Base-by-base conservation (phyloP, 2,797 vertebrate species). In the Danio jaintianensis region DNA sequence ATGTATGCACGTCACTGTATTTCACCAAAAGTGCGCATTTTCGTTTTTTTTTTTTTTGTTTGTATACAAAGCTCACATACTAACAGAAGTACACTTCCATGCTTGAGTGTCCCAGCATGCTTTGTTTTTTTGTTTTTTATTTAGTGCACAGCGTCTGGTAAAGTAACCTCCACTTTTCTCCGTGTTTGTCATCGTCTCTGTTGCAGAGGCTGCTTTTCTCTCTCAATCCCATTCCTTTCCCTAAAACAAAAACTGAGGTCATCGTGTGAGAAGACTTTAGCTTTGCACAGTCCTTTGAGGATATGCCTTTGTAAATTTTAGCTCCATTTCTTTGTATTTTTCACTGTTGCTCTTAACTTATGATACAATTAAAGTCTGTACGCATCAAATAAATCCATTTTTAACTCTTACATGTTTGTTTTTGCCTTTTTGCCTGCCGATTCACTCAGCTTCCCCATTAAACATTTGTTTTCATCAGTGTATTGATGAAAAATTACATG, bases 301-400 rank as follows among this genome's bases (percentile, higher is more conserved):
- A 62, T 77, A 10, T 47, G 47, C 38, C 84, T 29, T 81, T 86
- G 78, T 80, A 55, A 61, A 75, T 82, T 76, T 86, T 71, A 89
- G 87, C 2, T 92, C 92, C 82, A 90, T 90, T 93, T 92, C 93
- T 91, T 88, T 96, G 93, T 95, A 94, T 91, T 94, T 94, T 95
- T 94, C n/a, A 72, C 71, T 86, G 88, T 94, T 92, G 89, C 94
- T 93, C 91, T 91, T 94, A 95, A 96, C 95, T 95, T 95, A 95
- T 95, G 91, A 85, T 93, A 93, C 91, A 93, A 29, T 29, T 93
- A 91, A 94, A 92, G 89, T 90, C 63, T 98, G 96, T 97, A 95
- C 94, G 93, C 92, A 83, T 90, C 81, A 95, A 96, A 97, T 97
- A 97, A 98, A 98, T 95, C 80, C 80, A 91, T 67, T 90, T 90